phyloP scores from a whole-genome alignment of 2,797 vertebrate species.

The Chloroceryle inda region DNA sequence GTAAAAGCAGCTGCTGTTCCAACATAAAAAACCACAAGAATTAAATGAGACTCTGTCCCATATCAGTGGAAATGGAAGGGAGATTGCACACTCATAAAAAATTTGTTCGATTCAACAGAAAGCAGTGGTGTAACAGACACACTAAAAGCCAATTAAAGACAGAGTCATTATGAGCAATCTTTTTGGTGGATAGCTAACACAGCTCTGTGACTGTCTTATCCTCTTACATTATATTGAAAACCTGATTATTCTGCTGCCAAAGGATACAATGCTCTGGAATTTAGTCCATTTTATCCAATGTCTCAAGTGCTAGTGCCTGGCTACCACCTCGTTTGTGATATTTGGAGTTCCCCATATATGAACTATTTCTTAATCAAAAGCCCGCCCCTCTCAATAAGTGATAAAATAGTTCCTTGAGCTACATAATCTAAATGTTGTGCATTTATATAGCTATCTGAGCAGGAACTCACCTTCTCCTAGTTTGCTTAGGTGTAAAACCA shows the following conservation, averaged over 20 bases:
- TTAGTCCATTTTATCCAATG: background rate
- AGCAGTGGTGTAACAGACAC: background rate
- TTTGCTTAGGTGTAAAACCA: background rate
- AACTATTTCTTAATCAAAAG: background rate
- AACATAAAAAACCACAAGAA: background rate
- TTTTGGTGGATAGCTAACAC: background rate
- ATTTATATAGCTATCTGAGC: background rate
- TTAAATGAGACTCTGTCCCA: background rate
- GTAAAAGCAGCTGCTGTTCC: background rate
- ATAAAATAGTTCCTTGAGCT: background rate
- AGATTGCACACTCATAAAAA: background rate
- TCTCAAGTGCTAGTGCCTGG: background rate
- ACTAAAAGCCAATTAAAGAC: slow-evolving; percentile 6
- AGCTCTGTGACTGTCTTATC: background rate
- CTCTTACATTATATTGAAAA: background rate
- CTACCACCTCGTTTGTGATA: background rate
- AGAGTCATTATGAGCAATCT: background rate
- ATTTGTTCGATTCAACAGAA: background rate
- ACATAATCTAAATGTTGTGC: background rate
- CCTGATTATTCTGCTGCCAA: slow-evolving; percentile 26
- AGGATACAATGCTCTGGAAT: background rate
- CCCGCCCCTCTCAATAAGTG: background rate
- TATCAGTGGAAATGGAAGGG: background rate
- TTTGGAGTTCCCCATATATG: background rate
- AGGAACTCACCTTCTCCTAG: background rate